phyloP scores from a whole-genome alignment of 2,113 vertebrate genomes.

The Lutjanus erythropterus region DNA sequence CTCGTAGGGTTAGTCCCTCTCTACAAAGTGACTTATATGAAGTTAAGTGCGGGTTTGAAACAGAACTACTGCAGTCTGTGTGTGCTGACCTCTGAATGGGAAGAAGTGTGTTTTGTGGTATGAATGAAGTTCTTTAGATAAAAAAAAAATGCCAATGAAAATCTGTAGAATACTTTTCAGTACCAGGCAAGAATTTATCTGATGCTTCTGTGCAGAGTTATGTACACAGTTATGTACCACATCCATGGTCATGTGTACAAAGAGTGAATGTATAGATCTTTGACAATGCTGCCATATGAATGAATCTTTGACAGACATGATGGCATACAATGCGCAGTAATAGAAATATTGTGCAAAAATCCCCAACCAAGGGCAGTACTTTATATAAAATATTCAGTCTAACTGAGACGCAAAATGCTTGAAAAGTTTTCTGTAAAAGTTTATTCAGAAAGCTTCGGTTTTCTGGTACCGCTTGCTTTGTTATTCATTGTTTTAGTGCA shows the following conservation, averaged over 20 bases:
- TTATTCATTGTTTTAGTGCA: background rate
- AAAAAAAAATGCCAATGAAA: background rate
- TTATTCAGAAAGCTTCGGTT: background rate
- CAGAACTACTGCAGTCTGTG: constrained; percentile 31
- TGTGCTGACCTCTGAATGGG: constrained; percentile 13
- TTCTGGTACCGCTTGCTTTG: background rate
- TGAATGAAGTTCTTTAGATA: background rate
- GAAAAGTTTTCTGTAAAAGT: no score
- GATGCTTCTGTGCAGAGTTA: background rate
- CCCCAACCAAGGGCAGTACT: no score
- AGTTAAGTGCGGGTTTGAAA: constrained; percentile 64
- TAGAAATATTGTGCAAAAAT: no score
- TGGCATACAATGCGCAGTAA: no score
- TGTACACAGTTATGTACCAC: background rate
- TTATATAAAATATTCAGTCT: no score
- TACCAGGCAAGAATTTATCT: background rate
- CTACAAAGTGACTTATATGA: constrained; percentile 48
- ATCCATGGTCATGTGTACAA: background rate
- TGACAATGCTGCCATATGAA: no score
- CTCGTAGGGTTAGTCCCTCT: constrained; percentile 53
- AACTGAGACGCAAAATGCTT: no score
- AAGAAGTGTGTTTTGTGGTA: background rate
- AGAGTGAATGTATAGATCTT: no score
- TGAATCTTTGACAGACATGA: no score
- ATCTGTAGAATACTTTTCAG: background rate